Base-by-base conservation (phyloP, 2,888 invertebrate genomes). In the Thera obeliscata region DNA sequence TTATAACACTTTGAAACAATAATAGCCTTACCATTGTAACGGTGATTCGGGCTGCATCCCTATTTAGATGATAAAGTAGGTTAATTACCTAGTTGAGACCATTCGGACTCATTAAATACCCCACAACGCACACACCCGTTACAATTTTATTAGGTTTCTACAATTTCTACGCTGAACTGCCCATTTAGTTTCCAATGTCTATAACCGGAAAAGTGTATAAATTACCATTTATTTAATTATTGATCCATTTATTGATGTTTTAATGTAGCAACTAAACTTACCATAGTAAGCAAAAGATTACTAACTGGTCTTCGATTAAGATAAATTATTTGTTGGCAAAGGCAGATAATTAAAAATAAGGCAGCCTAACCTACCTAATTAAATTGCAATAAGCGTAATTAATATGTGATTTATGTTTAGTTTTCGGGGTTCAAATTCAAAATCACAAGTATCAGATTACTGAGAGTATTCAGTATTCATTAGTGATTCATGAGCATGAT, bases 1-100 rank as follows among this genome's bases (percentile, higher is more conserved):
- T 74, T 72, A 57, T 58, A 67, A 68, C 66, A 66, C 67, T 72
- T 69, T 62, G 69, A 65, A 67, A 71, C 66, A 64, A 72, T 74
- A 70, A 68, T 41, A 64, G 57, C 55, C 56, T 9, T 63, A 67
- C 56, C 67, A 33, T 4, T 36, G 48, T 72, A 73, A 73, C 72
- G 65, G 69, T 70, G 46, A 55, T 57, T 63, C 58, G 56, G 46
- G 56, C 66, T 50, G 56, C 61, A 68, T 69, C 64, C 69, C 69
- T 68, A 64, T 70, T 72, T 67, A 61, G 67, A 54, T 70, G 49
- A 41, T 63, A 57, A 68, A 67, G 59, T 72, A 52, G 70, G 70
- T 71, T 74, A 72, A 72, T 74, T 66, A 61, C 66, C 52, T 64
- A 65, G 61, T 43, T 38, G 52, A 66, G 65, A 56, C 52, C 59